Base-by-base conservation (phyloP, 2,797 vertebrate genomes). In the Tokudaia tokunoshimensis region DNA sequence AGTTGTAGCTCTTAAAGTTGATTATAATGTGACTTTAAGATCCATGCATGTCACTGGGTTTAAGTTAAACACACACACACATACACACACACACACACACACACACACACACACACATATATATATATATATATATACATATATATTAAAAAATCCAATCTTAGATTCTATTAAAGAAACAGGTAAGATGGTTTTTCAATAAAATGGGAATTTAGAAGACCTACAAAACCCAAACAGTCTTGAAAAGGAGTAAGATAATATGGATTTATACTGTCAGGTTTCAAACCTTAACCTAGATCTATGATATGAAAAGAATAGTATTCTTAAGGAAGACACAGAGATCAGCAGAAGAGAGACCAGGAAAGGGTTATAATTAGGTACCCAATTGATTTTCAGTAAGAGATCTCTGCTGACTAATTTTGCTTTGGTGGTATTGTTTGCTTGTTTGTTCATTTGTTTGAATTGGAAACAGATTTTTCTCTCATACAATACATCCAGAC, bases 91-190 rank as follows among this genome's bases (percentile, higher is more conserved):
- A 50, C 47, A 50, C 47, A 50, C 47, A 50, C 47, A 50, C 47
- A 50, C 47, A 50, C 47, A 50, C 47, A 50, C 47, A 50, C 47
- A 50, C 47, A 50, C 47, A 55, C 14, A 55, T 10, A 26, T 61
- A 61, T 61, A 59, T 59, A 59, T 59, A n/a, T n/a, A n/a, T n/a
- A n/a, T n/a, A n/a, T n/a, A n/a, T n/a, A n/a, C n/a, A n/a, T n/a
- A n/a, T n/a, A n/a, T n/a, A n/a, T 8, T 9, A 8, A 20, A 59
- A 24, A 93, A 63, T 31, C 15, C 61, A 93, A 57, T 41, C 31
- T 87, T 93, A 50, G n/a, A 6, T 67, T 87, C 92, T 90, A 84
- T 92, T 72, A 84, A 74, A 80, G 76, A 87, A 87, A 80, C 6
- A n/a, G 24, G 24, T 67, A 65, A 91, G 52, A 34, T 74, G n/a